Evolutionary conservation across 2,113 vertebrate genomes (phyloP).

Genomic region (Catharus minimus): DNA sequence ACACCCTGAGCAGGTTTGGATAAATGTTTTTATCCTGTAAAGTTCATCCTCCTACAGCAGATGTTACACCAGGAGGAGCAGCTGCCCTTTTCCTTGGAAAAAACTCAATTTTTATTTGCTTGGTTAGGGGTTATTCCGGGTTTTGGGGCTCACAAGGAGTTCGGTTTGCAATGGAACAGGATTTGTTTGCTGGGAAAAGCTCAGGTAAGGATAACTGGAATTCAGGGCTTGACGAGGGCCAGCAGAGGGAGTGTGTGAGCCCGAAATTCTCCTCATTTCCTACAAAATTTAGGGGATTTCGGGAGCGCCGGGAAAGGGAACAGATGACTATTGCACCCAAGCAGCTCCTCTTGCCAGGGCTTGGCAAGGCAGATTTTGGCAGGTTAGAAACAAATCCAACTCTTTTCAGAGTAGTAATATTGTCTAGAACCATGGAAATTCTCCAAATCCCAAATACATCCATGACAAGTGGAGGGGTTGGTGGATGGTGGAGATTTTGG

Average conservation of each 20-base stretch:
- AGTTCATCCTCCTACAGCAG: accelerated
- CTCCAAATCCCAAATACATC: not conserved
- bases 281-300: not conserved
- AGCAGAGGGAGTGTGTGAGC: conserved; percentile 42
- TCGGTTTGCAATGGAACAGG: not conserved
- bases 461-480: accelerated
- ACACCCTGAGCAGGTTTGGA: not conserved
- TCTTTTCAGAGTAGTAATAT: not conserved
- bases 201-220: not conserved
- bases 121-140: accelerated
- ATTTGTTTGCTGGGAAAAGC: not conserved
- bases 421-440: not conserved
- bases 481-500: not conserved
- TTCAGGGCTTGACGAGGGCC: not conserved
- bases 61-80: not conserved
- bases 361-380: not conserved
- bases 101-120: not conserved
- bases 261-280: accelerated
- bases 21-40: not conserved
- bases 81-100: not conserved
- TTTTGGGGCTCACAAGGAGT: not conserved
- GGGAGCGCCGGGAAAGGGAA: accelerated
- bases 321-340: accelerated
- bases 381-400: not conserved
- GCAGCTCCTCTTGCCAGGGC: not conserved